These are phyloP conservation scores for Etheostoma nigrum DNA, from an alignment of 2,797 vertebrate genomes.

Conservation along the genomic window DNA sequence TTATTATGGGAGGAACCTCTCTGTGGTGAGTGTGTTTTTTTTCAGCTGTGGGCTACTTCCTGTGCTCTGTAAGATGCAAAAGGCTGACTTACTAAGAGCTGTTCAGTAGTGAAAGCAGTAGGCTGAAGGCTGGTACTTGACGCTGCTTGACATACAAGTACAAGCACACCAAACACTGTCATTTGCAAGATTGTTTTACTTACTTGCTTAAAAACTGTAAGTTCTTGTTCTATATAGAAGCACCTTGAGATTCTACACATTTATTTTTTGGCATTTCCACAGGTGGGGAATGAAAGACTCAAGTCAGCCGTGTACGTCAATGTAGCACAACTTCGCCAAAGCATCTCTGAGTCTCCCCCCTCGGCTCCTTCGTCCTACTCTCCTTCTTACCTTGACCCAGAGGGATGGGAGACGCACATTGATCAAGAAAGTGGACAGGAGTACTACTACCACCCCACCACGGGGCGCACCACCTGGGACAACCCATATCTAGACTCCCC, in stretches of 20 bases:
- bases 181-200: no score
- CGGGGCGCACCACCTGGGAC: conserved; percentile 94
- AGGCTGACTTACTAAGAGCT: conserved; percentile 23
- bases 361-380: conserved; percentile 51
- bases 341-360: conserved; percentile 42
- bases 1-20: background rate
- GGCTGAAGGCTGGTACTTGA: background rate
- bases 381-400: conserved; percentile 63
- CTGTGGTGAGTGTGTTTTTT: conserved; percentile 20
- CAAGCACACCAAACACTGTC: background rate
- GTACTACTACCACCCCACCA: conserved; percentile 91
- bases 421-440: conserved; percentile 89
- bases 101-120: background rate
- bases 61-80: conserved; percentile 53
- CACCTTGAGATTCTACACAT: conserved; percentile 2
- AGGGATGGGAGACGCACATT: conserved; percentile 92
- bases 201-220: no score
- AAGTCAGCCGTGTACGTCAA: conserved; percentile 89
- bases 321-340: conserved; percentile 84
- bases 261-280: background rate
- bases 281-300: conserved; percentile 76
- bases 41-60: conserved; percentile 58
- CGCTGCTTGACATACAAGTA: background rate
- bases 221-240: background rate
- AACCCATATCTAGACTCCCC: conserved; percentile 82